Evolutionary conservation across 2,797 vertebrate genomes (phyloP).

Genomic region (Neosilurus mollespiculum): DNA sequence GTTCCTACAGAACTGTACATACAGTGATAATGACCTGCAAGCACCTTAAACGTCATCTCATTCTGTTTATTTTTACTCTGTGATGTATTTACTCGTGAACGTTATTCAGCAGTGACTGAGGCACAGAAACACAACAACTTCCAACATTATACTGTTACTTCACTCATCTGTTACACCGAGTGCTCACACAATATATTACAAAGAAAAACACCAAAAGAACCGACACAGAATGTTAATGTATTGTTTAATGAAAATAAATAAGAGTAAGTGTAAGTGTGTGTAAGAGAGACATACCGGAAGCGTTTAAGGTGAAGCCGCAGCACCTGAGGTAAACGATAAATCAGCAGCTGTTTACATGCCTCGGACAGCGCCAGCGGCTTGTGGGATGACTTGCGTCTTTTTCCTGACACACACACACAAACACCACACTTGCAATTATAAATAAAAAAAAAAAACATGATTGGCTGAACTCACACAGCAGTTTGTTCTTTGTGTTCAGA

Average conservation of each 20-base stretch:
- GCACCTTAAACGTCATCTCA: no score
- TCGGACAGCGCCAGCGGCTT: slow-evolving; percentile 96
- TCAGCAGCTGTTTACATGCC: slow-evolving; percentile 98
- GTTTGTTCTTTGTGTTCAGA: background rate
- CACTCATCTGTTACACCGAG: no score
- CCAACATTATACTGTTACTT: no score
- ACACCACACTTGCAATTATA: background rate
- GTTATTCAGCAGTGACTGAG: background rate
- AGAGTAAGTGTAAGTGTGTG: background rate
- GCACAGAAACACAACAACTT: no score
- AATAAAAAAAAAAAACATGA: background rate
- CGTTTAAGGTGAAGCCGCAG: slow-evolving; percentile 99
- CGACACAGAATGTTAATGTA: no score
- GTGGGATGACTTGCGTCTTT: slow-evolving; percentile 90
- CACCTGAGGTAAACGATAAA: slow-evolving; percentile 99
- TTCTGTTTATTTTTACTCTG: background rate
- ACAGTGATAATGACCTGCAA: no score
- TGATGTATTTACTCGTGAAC: background rate
- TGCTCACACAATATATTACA: no score
- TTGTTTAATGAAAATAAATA: no score
- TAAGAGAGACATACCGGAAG: slow-evolving; percentile 87
- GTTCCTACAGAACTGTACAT: no score
- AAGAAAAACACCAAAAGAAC: no score
- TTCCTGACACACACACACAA: slow-evolving; percentile 71
- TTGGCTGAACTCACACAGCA: background rate